Base-by-base conservation (phyloP, 2,113 vertebrate genomes). In the Sander lucioperca region DNA sequence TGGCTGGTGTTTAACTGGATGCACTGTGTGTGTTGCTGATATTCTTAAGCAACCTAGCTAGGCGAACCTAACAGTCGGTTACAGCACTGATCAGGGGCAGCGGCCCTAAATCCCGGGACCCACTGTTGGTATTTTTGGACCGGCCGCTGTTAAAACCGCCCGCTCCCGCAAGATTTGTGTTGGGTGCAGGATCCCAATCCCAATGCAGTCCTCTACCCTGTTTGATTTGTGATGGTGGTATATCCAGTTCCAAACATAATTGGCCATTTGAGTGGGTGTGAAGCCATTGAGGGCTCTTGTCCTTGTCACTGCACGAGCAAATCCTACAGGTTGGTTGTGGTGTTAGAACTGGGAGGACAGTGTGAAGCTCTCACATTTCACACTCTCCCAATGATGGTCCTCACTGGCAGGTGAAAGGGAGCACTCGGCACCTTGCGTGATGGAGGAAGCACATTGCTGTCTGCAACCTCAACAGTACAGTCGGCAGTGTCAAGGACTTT, bases 311-410 rank as follows among this genome's bases (percentile, higher is more conserved):
- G 30, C 50, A 21, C 33, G 14, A 25, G 11, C 21, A 9, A 47
- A 25, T 7, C 16, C 39, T 47, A 4, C 54, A 58, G 39, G 54
- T 47, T 51, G 27, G 8, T n/a, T 33, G 39, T 51, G 13, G 25
- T 2, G 23, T 75, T 30, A 45, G 18, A 47, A 30, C 33, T 25
- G 11, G 61, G 30, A 30, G 21, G 7, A 15, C 11, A 36, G 48
- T 74, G 47, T 51, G 47, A 39, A 53, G 10, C n/a, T 47, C 39
- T 72, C 54, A 62, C n/a, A 13, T 23, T 45, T 66, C 64, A 62
- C 30, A 39, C 23, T 15, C 11, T 25, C 9, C 25, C 5, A 33
- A 1, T 18, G 25, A 18, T 36, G 0, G n/a, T 18, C 14, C 6
- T 43, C 47, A 3, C 14, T 48, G 21, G 16, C 54, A 23, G 48